Evolutionary conservation across 2,888 invertebrate genomes (phyloP).

Genomic region (Perizoma flavofasciatum): DNA sequence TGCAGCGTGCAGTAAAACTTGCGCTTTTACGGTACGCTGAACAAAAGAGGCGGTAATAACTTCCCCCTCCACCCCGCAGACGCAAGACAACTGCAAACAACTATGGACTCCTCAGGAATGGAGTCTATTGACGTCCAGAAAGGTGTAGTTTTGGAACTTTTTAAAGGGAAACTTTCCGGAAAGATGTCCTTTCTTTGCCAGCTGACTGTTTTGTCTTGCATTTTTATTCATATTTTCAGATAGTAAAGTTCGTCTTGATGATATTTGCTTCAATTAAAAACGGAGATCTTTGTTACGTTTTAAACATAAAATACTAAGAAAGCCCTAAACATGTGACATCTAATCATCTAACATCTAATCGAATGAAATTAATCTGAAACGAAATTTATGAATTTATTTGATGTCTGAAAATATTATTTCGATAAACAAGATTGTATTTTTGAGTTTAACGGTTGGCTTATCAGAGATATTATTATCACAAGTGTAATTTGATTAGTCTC

Average conservation of each 20-base stretch:
- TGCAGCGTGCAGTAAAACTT: conserved; percentile 64
- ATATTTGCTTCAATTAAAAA: too few species aligned
- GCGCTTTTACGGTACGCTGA: conserved; percentile 62
- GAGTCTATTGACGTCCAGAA: conserved; percentile 69
- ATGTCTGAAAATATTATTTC: too few species aligned
- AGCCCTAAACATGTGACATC: too few species aligned
- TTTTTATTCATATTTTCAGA: conserved; percentile 31
- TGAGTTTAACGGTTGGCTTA: too few species aligned
- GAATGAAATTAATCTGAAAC: too few species aligned
- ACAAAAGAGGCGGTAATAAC: conserved; percentile 74
- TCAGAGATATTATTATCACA: too few species aligned
- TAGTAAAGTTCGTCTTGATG: not conserved
- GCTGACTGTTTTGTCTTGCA: conserved; percentile 27
- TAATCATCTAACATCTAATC: too few species aligned
- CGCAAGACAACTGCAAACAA: conserved; percentile 66
- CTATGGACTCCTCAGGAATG: conserved; percentile 61
- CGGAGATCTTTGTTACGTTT: too few species aligned
- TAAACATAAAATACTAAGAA: too few species aligned
- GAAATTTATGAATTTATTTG: too few species aligned
- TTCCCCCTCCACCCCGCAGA: conserved; percentile 50
- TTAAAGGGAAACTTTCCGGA: conserved; percentile 61
- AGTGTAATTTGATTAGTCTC: too few species aligned
- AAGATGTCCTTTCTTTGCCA: conserved; percentile 37
- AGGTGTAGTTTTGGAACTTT: conserved; percentile 67
- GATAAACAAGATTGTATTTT: too few species aligned